A percentile compares a stretch with the other conserved stretches of the same genome.
phyloP scores from a whole-genome alignment of 2,113 vertebrate species.

The Tenrec ecaudatus region DNA sequence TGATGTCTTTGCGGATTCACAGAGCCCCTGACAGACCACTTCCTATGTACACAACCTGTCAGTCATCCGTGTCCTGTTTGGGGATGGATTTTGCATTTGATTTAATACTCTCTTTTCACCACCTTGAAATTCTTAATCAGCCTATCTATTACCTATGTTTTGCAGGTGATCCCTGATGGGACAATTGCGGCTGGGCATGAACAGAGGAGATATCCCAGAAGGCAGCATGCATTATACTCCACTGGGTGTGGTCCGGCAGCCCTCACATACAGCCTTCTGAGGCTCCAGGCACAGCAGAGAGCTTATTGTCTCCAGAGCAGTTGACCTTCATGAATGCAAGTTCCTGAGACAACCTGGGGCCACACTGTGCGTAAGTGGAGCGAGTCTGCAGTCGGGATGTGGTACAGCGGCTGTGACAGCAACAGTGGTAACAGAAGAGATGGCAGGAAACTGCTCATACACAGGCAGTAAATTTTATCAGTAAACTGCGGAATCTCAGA shows the following conservation, averaged over 20 bases:
- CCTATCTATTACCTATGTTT: neutral
- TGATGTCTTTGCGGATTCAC: too few species aligned
- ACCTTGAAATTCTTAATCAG: neutral
- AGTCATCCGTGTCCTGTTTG: neutral
- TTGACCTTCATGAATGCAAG: accelerated
- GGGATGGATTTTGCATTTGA: neutral
- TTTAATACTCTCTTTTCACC: neutral
- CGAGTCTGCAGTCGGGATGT: too few species aligned
- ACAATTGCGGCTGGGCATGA: accelerated
- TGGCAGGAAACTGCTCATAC: neutral
- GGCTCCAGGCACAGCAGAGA: neutral
- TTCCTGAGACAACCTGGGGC: neutral
- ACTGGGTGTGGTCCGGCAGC: too few species aligned
- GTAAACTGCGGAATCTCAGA: neutral
- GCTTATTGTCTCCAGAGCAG: neutral
- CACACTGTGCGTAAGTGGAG: accelerated
- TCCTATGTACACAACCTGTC: accelerated
- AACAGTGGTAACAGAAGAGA: neutral
- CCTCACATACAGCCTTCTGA: too few species aligned
- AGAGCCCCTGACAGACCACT: neutral
- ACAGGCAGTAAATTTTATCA: neutral
- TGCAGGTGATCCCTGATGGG: neutral
- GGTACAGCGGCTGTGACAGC: neutral
- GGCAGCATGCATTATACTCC: accelerated
- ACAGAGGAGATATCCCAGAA: neutral